phyloP scores from a whole-genome alignment of 2,113 vertebrate genomes.

The Corythaixoides concolor region DNA sequence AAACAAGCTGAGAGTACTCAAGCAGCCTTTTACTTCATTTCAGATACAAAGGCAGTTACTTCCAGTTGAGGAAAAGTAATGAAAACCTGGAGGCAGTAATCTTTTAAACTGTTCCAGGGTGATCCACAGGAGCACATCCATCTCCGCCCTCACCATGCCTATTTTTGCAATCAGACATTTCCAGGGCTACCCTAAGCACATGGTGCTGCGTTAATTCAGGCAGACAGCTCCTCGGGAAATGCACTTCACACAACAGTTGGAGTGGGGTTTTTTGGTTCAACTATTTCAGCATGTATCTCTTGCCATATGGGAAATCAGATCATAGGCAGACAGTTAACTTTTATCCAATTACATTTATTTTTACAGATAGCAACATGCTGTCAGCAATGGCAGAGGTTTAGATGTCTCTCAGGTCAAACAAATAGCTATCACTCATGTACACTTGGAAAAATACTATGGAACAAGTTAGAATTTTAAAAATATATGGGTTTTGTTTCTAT shows the following conservation, averaged over 20 bases:
- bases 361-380: background rate
- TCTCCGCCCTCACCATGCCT: background rate
- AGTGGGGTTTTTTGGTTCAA: background rate
- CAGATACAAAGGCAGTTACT: background rate
- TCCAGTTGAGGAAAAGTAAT: background rate
- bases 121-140: background rate
- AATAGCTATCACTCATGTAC: background rate
- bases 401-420: background rate
- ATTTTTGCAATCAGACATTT: conserved; percentile 44
- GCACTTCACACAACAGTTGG: background rate
- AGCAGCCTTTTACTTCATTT: conserved; percentile 4
- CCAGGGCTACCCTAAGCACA: background rate
- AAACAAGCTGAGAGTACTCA: background rate
- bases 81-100: conserved; percentile 9
- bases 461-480: background rate
- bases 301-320: conserved; percentile 22
- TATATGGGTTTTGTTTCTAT: fast-evolving
- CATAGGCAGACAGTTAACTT: conserved; percentile 16
- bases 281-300: conserved; percentile 16
- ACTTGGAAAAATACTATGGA: background rate
- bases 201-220: background rate
- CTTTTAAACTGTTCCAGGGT: background rate
- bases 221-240: conserved; percentile 44
- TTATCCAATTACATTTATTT: background rate
- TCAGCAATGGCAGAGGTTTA: background rate